Conservation (phyloP, 2,888 invertebrate genomes). For the Drosophila suboccidentalis region DNA sequence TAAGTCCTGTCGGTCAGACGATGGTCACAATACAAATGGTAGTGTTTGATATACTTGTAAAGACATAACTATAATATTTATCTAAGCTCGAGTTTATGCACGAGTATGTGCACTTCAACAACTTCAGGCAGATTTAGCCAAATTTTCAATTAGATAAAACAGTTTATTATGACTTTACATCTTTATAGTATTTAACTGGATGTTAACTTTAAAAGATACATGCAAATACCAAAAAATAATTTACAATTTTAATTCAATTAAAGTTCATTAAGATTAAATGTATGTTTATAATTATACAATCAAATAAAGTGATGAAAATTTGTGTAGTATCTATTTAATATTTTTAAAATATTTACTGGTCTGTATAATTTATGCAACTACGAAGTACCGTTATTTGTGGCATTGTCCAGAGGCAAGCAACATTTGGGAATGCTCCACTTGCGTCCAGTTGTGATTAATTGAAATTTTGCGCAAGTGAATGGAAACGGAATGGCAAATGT, state of each 20-base stretch:
- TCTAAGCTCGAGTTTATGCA: background rate
- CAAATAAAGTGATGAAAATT: background rate
- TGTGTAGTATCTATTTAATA: background rate
- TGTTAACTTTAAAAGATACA: no score
- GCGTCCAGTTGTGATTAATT: conserved; percentile 77
- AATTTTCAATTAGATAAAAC: background rate
- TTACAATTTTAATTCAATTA: background rate
- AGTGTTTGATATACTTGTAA: conserved; percentile 10
- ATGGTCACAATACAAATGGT: conserved; percentile 1
- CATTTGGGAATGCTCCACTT: conserved; percentile 51
- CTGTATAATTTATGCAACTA: background rate
- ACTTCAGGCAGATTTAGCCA: background rate
- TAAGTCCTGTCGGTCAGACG: conserved; percentile 41
- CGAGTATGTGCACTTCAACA: background rate
- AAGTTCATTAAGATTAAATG: background rate
- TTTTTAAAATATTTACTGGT: background rate
- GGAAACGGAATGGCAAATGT: conserved; percentile 66
- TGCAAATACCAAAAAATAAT: background rate
- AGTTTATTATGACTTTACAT: no score
- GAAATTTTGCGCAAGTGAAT: conserved; percentile 66
- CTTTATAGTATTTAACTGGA: no score
- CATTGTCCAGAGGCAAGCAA: conserved; percentile 16
- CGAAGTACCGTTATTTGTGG: background rate
- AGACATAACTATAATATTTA: background rate
- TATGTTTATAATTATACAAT: background rate